Percentiles rank a stretch among this genome's conserved stretches.
These are phyloP conservation scores for Taeniopygia guttata DNA, from an alignment of 2,797 vertebrate genomes.

Conservation along the genomic window DNA sequence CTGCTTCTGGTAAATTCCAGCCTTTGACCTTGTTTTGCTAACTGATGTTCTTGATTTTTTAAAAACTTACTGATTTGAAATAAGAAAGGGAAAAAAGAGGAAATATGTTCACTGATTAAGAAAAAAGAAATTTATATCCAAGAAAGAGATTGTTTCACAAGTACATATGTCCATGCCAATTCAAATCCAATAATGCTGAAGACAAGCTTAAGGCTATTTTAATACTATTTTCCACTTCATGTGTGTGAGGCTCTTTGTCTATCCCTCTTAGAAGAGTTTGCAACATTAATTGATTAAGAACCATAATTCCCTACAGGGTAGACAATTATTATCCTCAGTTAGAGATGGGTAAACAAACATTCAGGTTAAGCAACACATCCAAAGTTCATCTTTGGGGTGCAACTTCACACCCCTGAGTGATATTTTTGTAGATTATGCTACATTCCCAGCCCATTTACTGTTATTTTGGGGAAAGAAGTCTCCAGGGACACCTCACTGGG, in stretches of 20 bases:
- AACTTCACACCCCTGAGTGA: not conserved
- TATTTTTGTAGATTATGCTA: not conserved
- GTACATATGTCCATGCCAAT: not conserved
- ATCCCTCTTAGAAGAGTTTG: not conserved
- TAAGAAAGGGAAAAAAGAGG: not conserved
- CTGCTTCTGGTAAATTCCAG: not conserved
- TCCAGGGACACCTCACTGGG: not conserved
- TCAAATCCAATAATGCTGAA: not conserved
- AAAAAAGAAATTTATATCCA: not conserved
- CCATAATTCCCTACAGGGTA: not conserved
- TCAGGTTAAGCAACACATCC: not conserved
- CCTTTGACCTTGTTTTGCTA: not conserved
- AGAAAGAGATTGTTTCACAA: not conserved
- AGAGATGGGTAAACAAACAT: not conserved
- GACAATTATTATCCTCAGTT: not conserved
- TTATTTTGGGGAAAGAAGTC: not conserved
- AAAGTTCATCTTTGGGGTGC: not conserved
- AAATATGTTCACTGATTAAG: not conserved
- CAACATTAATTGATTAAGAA: constrained; percentile 9
- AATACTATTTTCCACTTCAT: not conserved
- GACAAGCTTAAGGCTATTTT: not conserved
- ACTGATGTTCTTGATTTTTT: not conserved
- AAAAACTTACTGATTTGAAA: not conserved
- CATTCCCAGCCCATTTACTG: not conserved
- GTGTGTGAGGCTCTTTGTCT: not conserved